Evolutionary conservation across 1,140 invertebrate species (phyloP).

Genomic region (Triops cancriformis): DNA sequence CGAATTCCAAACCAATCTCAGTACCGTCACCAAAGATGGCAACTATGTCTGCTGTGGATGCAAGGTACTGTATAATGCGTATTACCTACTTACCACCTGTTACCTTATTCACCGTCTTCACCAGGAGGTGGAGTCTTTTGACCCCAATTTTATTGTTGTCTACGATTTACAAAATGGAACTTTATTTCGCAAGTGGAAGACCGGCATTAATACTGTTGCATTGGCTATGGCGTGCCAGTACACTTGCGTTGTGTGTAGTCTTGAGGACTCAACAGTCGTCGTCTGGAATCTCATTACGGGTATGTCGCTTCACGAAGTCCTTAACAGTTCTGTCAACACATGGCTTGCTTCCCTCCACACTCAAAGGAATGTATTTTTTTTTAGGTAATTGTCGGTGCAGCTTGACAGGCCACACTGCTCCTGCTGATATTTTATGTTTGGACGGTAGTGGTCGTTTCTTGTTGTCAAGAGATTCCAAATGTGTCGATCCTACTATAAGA

Average conservation of each 20-base stretch:
- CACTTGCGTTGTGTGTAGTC: slow-evolving; percentile 68
- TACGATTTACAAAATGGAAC: slow-evolving; percentile 88
- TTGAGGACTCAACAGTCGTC: slow-evolving; percentile 69
- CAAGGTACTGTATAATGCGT: slow-evolving; percentile 42
- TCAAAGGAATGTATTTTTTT: too few species aligned
- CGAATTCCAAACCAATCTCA: slow-evolving; percentile 72
- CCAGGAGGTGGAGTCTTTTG: slow-evolving; percentile 68
- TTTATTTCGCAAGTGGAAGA: slow-evolving; percentile 83
- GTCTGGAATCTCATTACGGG: slow-evolving; percentile 82
- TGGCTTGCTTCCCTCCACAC: too few species aligned
- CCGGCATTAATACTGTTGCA: slow-evolving; percentile 63
- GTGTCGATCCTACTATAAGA: slow-evolving; percentile 60
- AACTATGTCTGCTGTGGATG: slow-evolving; percentile 53
- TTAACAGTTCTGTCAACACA: too few species aligned
- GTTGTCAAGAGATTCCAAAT: slow-evolving; percentile 59
- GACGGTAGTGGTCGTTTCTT: slow-evolving; percentile 58
- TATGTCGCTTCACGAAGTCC: slow-evolving; percentile 33
- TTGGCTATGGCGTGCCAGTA: slow-evolving; percentile 70
- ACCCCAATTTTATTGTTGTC: slow-evolving; percentile 79
- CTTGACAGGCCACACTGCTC: slow-evolving; percentile 62
- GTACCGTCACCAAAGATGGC: slow-evolving; percentile 78
- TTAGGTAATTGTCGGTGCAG: slow-evolving; percentile 60
- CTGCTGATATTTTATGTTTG: slow-evolving; percentile 58
- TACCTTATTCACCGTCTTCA: slow-evolving; percentile 39
- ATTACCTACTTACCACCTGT: too few species aligned